phyloP scores from a whole-genome alignment of 2,888 invertebrate genomes.

The Keiferia lycopersicella region DNA sequence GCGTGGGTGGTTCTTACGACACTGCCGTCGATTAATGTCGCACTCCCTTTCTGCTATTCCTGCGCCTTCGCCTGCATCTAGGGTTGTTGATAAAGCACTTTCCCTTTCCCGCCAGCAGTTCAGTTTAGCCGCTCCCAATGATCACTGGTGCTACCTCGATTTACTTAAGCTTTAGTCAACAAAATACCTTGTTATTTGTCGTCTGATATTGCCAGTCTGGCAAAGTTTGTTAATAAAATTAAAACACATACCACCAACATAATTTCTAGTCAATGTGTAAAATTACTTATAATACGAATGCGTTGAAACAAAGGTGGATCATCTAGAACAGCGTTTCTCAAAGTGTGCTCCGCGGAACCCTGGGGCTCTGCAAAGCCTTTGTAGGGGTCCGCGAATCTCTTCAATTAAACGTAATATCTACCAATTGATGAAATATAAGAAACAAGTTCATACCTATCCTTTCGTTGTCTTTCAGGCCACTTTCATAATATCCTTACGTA shows the following conservation, averaged over 20 bases:
- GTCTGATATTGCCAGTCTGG: background rate
- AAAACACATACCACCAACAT: background rate
- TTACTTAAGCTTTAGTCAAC: background rate
- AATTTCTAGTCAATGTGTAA: too few relatives aligned
- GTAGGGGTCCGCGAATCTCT: too few relatives aligned
- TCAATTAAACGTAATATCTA: too few relatives aligned
- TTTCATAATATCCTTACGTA: too few relatives aligned
- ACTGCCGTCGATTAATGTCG: constrained; percentile 34
- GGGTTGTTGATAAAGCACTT: constrained; percentile 42
- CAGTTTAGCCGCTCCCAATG: constrained; percentile 27
- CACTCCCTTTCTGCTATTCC: constrained; percentile 35
- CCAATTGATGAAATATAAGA: too few relatives aligned
- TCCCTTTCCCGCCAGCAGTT: constrained; percentile 38
- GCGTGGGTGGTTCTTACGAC: constrained; percentile 35
- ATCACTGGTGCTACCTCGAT: background rate
- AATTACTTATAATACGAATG: too few relatives aligned
- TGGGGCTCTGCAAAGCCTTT: too few relatives aligned
- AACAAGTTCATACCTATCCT: too few relatives aligned
- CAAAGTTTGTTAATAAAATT: background rate
- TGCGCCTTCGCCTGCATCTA: constrained; percentile 16
- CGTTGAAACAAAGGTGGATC: background rate
- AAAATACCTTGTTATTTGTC: constrained; percentile 1
- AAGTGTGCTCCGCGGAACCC: too few relatives aligned
- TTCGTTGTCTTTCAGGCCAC: too few relatives aligned
- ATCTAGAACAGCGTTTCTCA: too few relatives aligned